Percentiles rank a stretch among this genome's conserved stretches.
phyloP scores from a whole-genome alignment of 2,797 vertebrate species.

The Ateles fusciceps region DNA sequence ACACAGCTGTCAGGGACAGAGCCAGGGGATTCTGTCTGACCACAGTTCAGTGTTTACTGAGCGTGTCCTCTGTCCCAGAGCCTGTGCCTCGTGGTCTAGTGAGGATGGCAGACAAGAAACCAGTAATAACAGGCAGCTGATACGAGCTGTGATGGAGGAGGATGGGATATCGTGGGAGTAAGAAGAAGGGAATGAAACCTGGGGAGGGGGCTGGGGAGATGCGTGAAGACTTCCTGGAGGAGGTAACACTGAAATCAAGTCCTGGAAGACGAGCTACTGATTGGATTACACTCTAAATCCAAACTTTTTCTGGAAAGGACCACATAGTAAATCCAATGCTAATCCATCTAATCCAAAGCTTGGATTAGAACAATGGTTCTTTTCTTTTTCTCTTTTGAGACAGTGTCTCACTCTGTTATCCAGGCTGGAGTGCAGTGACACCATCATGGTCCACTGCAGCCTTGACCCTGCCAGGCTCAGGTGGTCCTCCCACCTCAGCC shows the following conservation, averaged over 20 bases:
- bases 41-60: not conserved
- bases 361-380: not conserved
- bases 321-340: not conserved
- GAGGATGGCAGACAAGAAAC: not conserved
- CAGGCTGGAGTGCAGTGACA: not conserved
- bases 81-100: not conserved
- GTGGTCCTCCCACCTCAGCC: not conserved
- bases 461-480: not conserved
- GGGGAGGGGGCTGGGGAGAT: not conserved
- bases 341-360: not conserved
- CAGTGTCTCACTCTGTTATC: not conserved
- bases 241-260: not conserved
- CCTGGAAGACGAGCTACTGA: not conserved
- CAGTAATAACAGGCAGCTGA: not conserved
- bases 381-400: not conserved
- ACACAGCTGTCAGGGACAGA: not conserved
- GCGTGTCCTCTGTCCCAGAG: not conserved
- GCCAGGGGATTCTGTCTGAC: not conserved
- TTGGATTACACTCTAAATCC: not conserved
- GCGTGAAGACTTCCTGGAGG: not conserved
- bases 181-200: not conserved
- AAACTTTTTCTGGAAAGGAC: not conserved
- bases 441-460: not conserved
- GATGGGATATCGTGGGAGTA: not conserved
- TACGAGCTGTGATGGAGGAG: not conserved